Evolutionary conservation across 1,140 invertebrate species (phyloP), one percentile per base, ranked within the genome.

Genomic region (Metaphire vulgaris): DNA sequence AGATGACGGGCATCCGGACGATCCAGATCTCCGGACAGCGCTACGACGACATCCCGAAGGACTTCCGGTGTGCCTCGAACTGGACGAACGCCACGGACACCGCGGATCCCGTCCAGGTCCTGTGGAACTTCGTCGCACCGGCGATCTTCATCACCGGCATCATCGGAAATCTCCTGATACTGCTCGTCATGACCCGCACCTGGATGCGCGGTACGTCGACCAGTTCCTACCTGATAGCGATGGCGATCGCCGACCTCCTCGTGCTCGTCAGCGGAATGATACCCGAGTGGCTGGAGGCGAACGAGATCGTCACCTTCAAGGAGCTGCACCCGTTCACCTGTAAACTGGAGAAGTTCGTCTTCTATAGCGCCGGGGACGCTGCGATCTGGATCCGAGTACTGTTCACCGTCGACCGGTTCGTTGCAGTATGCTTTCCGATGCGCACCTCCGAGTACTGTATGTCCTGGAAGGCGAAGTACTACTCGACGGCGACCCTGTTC

Each of bases 381-480:
- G 69, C 77, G 41, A 78, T 80, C 26, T 81, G 80, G 80, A 76
- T 80, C 1, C 75, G 79, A 15, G 76, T 80, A 1, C 66, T 78
- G 12, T 79, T 81, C 72, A 79, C 80, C 0, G 66, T 81, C 29
- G 80, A 81, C 41, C 64, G 80, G 15, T 79, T 76, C 34, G 79
- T 81, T 33, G 80, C 79, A 65, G 80, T 81, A 1, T 76, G 75
- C 34, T 70, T 78, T 34, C 80, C 80, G 64, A 65, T 81, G n/a
- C 33, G 65, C n/a, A 73, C 73, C 32, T 31, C 41, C 2, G 29
- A 72, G 33, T 41, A 29, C 16, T 75, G 69, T n/a, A 29, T 66
- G 0, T 32, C 28, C 15, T 21, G 28, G 1, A 76, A 69, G 0
- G 73, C 77, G 0, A 74, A 71, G 31, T 69, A 69, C 68, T 70